A percentile compares a stretch with the other conserved stretches of the same genome.
Evolutionary conservation across 2,797 vertebrate species (phyloP).

Genomic region (Petrocephalus schoutedeni): DNA sequence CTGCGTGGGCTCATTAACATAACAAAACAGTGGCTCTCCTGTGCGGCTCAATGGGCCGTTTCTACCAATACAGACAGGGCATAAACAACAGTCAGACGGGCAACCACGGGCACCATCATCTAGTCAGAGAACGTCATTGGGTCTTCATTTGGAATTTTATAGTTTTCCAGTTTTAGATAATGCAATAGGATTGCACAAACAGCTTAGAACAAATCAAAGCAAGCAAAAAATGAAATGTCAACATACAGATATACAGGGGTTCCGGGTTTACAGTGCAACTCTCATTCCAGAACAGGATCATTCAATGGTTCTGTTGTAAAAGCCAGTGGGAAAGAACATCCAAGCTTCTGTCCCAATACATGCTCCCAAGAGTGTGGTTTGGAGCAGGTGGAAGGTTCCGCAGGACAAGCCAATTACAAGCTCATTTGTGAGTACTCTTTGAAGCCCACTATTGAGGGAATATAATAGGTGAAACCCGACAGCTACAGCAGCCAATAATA

Average conservation of each 20-base stretch:
- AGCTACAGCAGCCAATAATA: conserved; percentile 24
- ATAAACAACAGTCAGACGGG: conserved; percentile 22
- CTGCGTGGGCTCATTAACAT: conserved; percentile 25
- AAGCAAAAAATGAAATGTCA: neutral
- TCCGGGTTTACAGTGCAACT: neutral
- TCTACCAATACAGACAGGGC: conserved; percentile 25
- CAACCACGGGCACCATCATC: conserved; percentile 18
- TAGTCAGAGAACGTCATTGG: neutral
- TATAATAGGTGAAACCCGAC: conserved; percentile 32
- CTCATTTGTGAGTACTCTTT: conserved; percentile 36
- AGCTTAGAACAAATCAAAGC: neutral
- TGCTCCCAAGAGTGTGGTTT: conserved; percentile 38
- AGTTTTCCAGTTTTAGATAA: neutral
- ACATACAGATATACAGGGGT: neutral
- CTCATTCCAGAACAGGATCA: neutral
- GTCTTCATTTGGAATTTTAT: neutral
- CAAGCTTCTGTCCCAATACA: conserved; percentile 28
- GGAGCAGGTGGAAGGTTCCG: conserved; percentile 31
- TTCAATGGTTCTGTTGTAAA: neutral
- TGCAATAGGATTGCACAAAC: conserved; percentile 16
- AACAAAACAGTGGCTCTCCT: conserved; percentile 19
- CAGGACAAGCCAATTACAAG: conserved; percentile 46
- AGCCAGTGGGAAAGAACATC: conserved; percentile 15
- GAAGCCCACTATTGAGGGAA: conserved; percentile 29
- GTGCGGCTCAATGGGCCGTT: conserved; percentile 22